Evolutionary conservation across 2,797 vertebrate genomes (phyloP).

Genomic region (Cynodonichthys magdalenae): DNA sequence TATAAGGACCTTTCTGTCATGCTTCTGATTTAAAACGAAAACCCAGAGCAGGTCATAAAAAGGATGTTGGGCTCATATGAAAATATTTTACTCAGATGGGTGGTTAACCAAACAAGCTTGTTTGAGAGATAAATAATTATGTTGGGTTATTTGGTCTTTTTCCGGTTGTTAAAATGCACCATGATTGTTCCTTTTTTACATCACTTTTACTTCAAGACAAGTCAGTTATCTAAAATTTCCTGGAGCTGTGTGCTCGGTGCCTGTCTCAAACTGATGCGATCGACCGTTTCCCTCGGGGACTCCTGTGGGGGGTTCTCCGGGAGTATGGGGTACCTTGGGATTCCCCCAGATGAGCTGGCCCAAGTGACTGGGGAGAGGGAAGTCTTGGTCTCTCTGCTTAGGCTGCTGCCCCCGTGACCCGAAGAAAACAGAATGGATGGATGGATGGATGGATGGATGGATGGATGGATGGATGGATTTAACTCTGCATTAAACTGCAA

Average conservation of each 20-base stretch:
- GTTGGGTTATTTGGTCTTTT: background rate
- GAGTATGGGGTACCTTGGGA: no score
- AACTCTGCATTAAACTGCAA: no score
- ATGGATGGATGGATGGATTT: no score
- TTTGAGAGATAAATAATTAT: background rate
- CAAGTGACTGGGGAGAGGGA: no score
- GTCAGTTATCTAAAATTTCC: background rate
- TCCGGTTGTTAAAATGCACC: background rate
- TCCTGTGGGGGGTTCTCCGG: no score
- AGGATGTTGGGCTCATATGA: background rate
- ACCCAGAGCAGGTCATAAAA: slow-evolving; percentile 30
- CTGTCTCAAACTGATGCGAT: no score
- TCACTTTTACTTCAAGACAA: background rate
- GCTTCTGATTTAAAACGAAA: slow-evolving; percentile 19
- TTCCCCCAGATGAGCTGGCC: no score
- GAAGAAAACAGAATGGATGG: no score
- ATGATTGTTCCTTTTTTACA: background rate
- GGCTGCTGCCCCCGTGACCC: no score
- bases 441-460: no score
- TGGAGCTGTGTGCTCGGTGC: background rate
- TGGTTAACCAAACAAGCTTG: slow-evolving; percentile 4
- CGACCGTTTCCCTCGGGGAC: no score
- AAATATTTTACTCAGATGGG: background rate
- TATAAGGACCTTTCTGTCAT: slow-evolving; percentile 13
- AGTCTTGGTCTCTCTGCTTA: no score